Evolutionary conservation across 2,113 vertebrate genomes (phyloP).

Genomic region (Tetraodon nigroviridis): DNA sequence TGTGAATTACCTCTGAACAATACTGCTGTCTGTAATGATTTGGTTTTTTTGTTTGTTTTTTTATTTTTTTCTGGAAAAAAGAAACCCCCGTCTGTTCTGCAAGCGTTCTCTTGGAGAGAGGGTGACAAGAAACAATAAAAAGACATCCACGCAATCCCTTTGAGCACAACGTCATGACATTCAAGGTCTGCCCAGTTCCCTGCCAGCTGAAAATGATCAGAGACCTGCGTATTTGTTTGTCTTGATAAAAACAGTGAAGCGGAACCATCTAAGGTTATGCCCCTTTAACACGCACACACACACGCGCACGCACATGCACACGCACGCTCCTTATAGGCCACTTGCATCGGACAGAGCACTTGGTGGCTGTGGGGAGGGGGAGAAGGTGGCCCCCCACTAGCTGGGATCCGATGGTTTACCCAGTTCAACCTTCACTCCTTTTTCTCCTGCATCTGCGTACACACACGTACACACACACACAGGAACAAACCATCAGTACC

Average conservation of each 20-base stretch:
- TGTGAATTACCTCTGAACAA: conserved; percentile 29
- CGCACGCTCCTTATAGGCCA: conserved; percentile 49
- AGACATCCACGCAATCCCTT: conserved; percentile 51
- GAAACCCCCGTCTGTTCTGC: conserved; percentile 21
- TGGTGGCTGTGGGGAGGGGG: conserved; percentile 27
- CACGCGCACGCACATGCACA: conserved; percentile 41
- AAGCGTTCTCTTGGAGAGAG: conserved; percentile 28
- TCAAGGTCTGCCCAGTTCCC: conserved; percentile 49
- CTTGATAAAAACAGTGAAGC: conserved; percentile 19
- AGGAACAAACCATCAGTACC: too few species aligned
- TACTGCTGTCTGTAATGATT: conserved; percentile 35
- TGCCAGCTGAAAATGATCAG: conserved; percentile 39
- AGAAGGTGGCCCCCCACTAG: conserved; percentile 73
- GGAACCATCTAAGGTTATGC: conserved; percentile 20
- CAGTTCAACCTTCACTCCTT: conserved; percentile 91
- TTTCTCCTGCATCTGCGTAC: conserved; percentile 80
- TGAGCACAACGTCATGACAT: conserved; percentile 63
- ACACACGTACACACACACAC: background rate
- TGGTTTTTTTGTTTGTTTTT: conserved; percentile 29
- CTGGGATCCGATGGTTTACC: conserved; percentile 85
- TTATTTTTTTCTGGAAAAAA: conserved; percentile 20
- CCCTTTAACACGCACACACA: conserved; percentile 42
- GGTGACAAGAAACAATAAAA: conserved; percentile 18
- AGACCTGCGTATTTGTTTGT: conserved; percentile 20
- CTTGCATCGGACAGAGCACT: conserved; percentile 60